Evolutionary conservation across 1,140 invertebrate species (phyloP).

Genomic region (Penaeus japonicus): DNA sequence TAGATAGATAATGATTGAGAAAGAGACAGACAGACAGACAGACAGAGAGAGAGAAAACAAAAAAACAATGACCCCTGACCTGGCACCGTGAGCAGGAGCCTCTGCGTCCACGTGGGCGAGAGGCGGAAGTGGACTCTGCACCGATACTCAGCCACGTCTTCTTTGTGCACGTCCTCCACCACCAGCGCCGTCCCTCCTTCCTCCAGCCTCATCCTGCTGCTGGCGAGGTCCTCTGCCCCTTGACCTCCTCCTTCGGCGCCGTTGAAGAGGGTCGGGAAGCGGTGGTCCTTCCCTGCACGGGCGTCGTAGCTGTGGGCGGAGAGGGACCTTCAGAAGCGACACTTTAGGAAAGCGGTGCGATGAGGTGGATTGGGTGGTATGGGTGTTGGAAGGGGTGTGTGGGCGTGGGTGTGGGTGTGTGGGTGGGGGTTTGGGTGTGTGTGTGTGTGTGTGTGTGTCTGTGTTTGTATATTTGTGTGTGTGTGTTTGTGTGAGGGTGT

Average conservation of each 20-base stretch:
- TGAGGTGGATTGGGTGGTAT: too few species aligned
- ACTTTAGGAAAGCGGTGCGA: too few species aligned
- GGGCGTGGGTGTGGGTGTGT: too few species aligned
- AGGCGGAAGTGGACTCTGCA: constrained; percentile 37
- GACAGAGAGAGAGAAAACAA: neutral
- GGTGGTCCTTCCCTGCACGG: neutral
- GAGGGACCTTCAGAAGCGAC: too few species aligned
- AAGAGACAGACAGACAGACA: too few species aligned
- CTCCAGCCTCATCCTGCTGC: neutral
- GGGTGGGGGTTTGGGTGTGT: too few species aligned
- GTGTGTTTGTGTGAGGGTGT: too few species aligned
- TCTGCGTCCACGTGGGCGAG: constrained; percentile 24
- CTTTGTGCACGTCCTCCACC: neutral
- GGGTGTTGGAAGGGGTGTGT: too few species aligned
- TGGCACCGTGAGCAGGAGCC: constrained; percentile 30
- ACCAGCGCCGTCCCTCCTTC: constrained; percentile 21
- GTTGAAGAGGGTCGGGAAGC: neutral
- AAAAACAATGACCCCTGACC: too few species aligned
- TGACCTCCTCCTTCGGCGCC: neutral
- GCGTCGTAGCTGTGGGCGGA: constrained; percentile 23
- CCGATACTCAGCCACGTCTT: constrained; percentile 39
- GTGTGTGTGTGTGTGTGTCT: too few species aligned
- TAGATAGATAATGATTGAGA: too few species aligned
- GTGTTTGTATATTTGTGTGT: too few species aligned
- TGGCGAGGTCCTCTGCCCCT: neutral